A percentile compares a stretch with the other conserved stretches of the same genome.
phyloP scores from a whole-genome alignment of 2,888 invertebrate species.

The Trachelus troglodyta region DNA sequence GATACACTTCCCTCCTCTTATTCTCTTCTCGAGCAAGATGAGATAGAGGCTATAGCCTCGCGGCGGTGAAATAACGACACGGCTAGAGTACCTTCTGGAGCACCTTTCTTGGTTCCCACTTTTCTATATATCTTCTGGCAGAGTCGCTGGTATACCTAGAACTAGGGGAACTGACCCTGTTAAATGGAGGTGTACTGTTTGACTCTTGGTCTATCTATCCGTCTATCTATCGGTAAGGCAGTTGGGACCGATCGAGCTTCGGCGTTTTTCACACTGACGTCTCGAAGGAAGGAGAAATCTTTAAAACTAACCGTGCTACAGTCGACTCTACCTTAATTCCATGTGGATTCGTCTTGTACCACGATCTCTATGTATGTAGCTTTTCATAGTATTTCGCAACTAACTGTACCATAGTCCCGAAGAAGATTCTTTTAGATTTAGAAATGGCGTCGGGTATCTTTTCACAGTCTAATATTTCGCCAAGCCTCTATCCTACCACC shows the following conservation, averaged over 20 bases:
- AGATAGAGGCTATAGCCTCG: conserved; percentile 55
- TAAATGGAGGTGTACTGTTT: neutral
- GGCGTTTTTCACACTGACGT: neutral
- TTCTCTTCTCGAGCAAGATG: conserved; percentile 42
- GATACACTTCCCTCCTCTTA: conserved; percentile 32
- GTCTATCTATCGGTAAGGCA: neutral
- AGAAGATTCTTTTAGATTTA: neutral
- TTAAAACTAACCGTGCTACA: neutral
- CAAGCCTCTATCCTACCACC: conserved; percentile 10
- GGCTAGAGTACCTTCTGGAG: conserved; percentile 46
- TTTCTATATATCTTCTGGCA: conserved; percentile 13
- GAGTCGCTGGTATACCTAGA: neutral
- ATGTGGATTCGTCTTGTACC: neutral
- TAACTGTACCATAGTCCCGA: neutral
- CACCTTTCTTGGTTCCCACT: conserved; percentile 43
- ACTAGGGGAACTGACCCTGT: neutral
- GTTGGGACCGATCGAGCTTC: neutral
- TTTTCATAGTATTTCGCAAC: neutral
- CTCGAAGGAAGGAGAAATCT: neutral
- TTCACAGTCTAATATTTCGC: neutral
- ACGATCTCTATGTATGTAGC: neutral
- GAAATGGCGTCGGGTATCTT: neutral
- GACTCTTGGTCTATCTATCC: neutral
- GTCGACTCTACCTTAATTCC: neutral
- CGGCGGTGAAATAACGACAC: conserved; percentile 61